A percentile compares a stretch with the other conserved stretches of the same genome.
Conservation (phyloP, 1,140 invertebrate genomes). For the Drosophila mojavensis region DNA sequence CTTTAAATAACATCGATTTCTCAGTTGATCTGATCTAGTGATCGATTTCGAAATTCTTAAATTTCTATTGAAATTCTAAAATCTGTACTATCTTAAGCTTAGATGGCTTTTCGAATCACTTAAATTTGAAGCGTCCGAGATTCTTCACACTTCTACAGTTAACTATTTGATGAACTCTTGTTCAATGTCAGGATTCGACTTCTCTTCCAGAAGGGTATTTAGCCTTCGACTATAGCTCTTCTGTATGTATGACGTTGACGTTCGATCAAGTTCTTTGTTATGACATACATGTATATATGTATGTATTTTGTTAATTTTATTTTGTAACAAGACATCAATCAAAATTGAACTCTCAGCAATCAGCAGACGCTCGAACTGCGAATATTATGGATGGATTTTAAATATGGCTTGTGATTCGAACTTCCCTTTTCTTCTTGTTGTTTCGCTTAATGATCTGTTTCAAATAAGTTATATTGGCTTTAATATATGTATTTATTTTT, state of each 20-base stretch:
- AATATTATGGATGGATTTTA: slow-evolving; percentile 32
- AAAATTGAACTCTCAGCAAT: slow-evolving; percentile 69
- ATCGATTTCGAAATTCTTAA: no score
- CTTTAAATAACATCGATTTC: no score
- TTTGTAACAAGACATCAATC: slow-evolving; percentile 56
- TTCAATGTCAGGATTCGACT: no score
- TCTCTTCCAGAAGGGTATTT: background rate
- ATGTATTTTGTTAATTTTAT: slow-evolving; percentile 20
- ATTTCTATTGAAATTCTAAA: no score
- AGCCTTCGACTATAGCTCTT: background rate
- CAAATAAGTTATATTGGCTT: slow-evolving; percentile 12
- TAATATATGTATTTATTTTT: slow-evolving; percentile 3
- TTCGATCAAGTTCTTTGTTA: background rate
- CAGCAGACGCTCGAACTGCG: slow-evolving; percentile 44
- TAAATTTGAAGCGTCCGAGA: no score
- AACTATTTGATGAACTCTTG: no score
- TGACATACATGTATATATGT: background rate
- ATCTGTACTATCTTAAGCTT: no score
- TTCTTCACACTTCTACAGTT: no score
- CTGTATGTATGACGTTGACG: background rate
- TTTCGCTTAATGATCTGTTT: background rate
- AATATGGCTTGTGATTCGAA: slow-evolving; percentile 11
- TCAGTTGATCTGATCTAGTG: no score
- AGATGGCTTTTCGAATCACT: no score
- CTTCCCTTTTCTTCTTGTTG: background rate